Conservation (phyloP, 2,797 vertebrate species). For the Tadarida brasiliensis region DNA sequence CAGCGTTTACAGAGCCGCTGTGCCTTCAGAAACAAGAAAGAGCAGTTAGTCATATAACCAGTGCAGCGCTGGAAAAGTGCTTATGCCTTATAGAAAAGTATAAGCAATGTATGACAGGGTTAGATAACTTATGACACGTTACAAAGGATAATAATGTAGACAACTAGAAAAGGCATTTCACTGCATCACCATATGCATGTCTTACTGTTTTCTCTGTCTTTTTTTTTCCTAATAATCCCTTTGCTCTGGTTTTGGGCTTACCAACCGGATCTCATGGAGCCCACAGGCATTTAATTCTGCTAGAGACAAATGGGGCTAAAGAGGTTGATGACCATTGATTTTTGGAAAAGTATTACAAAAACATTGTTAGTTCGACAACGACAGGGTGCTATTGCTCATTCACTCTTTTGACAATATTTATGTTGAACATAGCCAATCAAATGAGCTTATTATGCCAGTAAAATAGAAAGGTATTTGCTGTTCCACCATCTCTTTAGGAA, state of each 20-base stretch:
- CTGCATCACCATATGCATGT: neutral
- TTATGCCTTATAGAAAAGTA: neutral
- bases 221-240: neutral
- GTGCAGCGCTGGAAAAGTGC: neutral
- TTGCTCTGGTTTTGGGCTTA: constrained; percentile 26
- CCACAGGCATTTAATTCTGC: neutral
- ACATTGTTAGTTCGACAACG: neutral
- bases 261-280: neutral
- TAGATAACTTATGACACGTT: neutral
- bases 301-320: constrained; percentile 12
- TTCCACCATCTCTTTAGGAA: neutral
- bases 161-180: neutral
- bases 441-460: neutral
- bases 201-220: neutral
- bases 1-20: constrained; percentile 97
- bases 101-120: neutral
- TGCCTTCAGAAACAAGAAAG: constrained; percentile 88
- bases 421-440: neutral
- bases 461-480: neutral
- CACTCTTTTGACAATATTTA: neutral
- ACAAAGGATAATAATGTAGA: neutral
- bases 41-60: neutral
- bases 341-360: neutral
- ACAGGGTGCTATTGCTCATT: neutral
- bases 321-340: neutral